phyloP scores from a whole-genome alignment of 2,113 vertebrate genomes.

The Lipophrys pholis region DNA sequence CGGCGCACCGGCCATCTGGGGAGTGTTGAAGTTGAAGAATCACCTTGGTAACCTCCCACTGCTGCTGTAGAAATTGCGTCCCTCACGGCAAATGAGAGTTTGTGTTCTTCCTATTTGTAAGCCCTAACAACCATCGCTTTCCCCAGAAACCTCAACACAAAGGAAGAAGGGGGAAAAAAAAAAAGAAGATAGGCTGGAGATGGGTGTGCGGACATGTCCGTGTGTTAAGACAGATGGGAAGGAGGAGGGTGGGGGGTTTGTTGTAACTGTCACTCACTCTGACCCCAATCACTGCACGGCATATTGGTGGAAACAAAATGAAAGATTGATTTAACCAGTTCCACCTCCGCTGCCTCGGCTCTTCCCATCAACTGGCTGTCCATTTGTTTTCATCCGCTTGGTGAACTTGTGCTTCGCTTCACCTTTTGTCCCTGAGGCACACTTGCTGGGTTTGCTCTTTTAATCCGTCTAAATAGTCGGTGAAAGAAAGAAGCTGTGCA shows the following conservation, averaged over 20 bases:
- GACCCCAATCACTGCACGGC: slow-evolving; percentile 79
- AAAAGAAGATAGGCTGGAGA: neutral
- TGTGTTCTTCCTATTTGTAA: slow-evolving; percentile 52
- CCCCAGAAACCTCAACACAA: slow-evolving; percentile 21
- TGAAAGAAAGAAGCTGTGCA: slow-evolving; percentile 5
- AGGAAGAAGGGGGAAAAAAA: slow-evolving; percentile 13
- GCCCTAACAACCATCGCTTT: slow-evolving; percentile 36
- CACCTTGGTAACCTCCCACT: slow-evolving; percentile 66
- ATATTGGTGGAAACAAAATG: slow-evolving; percentile 68
- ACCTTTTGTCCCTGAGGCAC: slow-evolving; percentile 26
- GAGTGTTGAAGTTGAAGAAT: slow-evolving; percentile 73
- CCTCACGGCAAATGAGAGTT: slow-evolving; percentile 52
- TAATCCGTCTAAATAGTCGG: slow-evolving; percentile 26
- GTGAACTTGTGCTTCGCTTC: slow-evolving; percentile 30
- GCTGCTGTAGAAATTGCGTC: slow-evolving; percentile 51
- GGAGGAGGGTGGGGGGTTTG: slow-evolving; percentile 18
- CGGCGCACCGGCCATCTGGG: slow-evolving; percentile 58
- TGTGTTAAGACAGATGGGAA: slow-evolving; percentile 34
- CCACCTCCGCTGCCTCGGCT: slow-evolving; percentile 48
- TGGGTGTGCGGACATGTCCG: slow-evolving; percentile 40
- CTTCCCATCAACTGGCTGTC: slow-evolving; percentile 53
- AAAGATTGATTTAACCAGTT: slow-evolving; percentile 74
- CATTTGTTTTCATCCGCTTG: slow-evolving; percentile 61
- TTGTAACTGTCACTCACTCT: slow-evolving; percentile 65
- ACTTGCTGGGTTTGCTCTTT: slow-evolving; percentile 38